A percentile compares a stretch with the other conserved stretches of the same genome.
Evolutionary conservation across 2,888 invertebrate genomes (phyloP).

Genomic region (Halocaridina rubra): DNA sequence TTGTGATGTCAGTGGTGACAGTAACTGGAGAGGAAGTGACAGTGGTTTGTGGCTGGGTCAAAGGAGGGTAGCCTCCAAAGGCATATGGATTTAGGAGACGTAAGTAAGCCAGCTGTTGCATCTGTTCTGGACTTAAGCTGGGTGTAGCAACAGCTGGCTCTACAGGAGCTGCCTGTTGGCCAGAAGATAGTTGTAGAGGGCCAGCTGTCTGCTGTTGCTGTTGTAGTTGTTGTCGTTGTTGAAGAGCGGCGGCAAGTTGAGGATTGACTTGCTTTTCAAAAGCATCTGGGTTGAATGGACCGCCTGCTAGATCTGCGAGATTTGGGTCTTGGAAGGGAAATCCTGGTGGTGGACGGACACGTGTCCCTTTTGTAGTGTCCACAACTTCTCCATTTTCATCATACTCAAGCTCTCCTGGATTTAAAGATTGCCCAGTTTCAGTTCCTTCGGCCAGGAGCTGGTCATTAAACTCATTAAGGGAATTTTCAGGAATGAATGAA

Average conservation of each 20-base stretch:
- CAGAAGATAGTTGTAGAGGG: constrained; percentile 46
- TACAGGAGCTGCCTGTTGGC: constrained; percentile 33
- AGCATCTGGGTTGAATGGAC: constrained; percentile 78
- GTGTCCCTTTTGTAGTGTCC: constrained; percentile 32
- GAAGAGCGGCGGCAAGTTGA: constrained; percentile 54
- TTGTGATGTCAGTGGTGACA: constrained; percentile 85
- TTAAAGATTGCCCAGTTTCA: constrained; percentile 77
- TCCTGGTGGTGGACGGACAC: constrained; percentile 63
- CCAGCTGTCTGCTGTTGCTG: constrained; percentile 23
- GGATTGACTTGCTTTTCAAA: constrained; percentile 73
- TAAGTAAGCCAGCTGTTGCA: constrained; percentile 79
- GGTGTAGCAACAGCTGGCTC: constrained; percentile 50
- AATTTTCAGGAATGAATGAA: constrained; percentile 87
- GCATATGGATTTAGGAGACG: constrained; percentile 66
- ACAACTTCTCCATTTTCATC: constrained; percentile 79
- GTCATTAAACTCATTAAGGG: constrained; percentile 88
- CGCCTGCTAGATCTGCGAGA: constrained; percentile 71
- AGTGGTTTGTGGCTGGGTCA: constrained; percentile 81
- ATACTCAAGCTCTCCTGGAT: constrained; percentile 79
- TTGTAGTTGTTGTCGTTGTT: constrained; percentile 28
- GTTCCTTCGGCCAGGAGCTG: constrained; percentile 87
- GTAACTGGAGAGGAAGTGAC: constrained; percentile 85
- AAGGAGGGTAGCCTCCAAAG: constrained; percentile 68
- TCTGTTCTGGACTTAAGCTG: constrained; percentile 76
- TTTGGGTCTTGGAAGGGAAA: constrained; percentile 55